Evolutionary conservation across 2,797 vertebrate species (phyloP), one percentile per base, ranked within the genome.

Genomic region (Microtus californicus): DNA sequence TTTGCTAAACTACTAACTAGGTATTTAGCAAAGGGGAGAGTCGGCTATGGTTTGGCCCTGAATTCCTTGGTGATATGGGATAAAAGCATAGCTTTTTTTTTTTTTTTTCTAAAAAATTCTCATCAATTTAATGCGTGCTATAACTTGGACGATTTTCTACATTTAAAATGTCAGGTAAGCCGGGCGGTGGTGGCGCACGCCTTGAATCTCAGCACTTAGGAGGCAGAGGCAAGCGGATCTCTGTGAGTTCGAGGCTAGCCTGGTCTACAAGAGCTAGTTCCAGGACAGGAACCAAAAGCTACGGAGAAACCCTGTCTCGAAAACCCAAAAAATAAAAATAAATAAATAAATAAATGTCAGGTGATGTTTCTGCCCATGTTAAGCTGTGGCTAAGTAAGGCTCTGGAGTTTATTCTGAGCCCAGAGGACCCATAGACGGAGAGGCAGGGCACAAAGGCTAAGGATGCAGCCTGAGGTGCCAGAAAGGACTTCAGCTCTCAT

Each of bases 101-200:
- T 56, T 43, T 48, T 48, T 51, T 51, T 13, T 10, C 45, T 48
- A 48, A 78, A 93, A 92, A 51, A 83, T 31, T 65, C 29, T 65
- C 34, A 65, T 80, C 37, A 45, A 29, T 61, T 92, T 90, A 92
- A 80, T 14, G 27, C 25, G 3, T 34, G 21, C 31, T 43, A 21
- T 12, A 87, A 69, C 86, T 94, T 89, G 34, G 67, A 92, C 73
- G 45, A 82, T 45, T 71, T 59, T 87, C 85, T 92, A 80, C 37
- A 14, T 73, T 87, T 91, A 67, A 87, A 95, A 93, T 48, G 45
- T 48, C 45, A 48, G 45, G 45, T 48, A 6, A 48, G 10, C 43
- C 43, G 43, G 43, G 43, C 4, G 43, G 43, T 43, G 43, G 43
- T 43, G 43, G 43, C 3, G 43, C 43, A 43, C 43, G 5, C 43